phyloP scores from a whole-genome alignment of 2,888 invertebrate species.

The Dinocampus coccinellae region DNA sequence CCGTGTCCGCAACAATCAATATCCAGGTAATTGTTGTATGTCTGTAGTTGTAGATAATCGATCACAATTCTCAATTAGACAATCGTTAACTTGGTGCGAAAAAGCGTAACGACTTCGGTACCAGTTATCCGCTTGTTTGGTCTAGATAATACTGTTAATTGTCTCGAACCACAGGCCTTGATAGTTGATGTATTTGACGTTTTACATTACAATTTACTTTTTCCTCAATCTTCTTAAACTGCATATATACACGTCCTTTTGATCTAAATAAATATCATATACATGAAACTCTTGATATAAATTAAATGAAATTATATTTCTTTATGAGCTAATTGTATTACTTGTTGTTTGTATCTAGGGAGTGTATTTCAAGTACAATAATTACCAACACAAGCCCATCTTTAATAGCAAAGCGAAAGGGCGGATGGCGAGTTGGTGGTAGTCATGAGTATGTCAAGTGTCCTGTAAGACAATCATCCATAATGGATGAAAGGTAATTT shows the following conservation, averaged over 20 bases:
- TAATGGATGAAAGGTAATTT: conserved; percentile 66
- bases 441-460: conserved; percentile 65
- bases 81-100: neutral
- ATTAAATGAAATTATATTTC: neutral
- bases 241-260: too few relatives aligned
- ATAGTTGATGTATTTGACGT: neutral
- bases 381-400: conserved; percentile 43
- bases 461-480: conserved; percentile 64
- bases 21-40: conserved; percentile 53
- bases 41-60: neutral
- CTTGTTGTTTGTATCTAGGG: neutral
- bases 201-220: neutral
- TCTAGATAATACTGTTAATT: neutral
- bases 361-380: conserved; percentile 36
- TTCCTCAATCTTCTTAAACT: too few relatives aligned
- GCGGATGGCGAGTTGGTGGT: conserved; percentile 60
- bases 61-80: neutral
- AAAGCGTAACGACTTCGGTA: too few relatives aligned
- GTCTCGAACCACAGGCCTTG: neutral
- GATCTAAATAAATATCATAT: too few relatives aligned
- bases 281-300: too few relatives aligned
- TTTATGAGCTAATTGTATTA: neutral
- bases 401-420: conserved; percentile 58
- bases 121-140: too few relatives aligned
- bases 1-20: conserved; percentile 51